Evolutionary conservation across 1,140 invertebrate species (phyloP).

Genomic region (Tetraneura akinire): DNA sequence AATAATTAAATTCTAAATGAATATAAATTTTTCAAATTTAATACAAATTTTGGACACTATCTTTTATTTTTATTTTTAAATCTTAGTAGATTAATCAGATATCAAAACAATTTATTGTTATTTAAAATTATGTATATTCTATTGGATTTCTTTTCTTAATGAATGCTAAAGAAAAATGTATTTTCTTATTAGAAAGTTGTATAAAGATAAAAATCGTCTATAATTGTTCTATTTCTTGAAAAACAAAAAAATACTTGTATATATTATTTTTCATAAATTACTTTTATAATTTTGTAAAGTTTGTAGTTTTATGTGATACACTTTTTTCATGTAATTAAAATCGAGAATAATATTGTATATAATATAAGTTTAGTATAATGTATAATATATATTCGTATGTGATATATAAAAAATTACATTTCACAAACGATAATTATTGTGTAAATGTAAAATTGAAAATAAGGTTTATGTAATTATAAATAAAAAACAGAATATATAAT

Average conservation of each 20-base stretch:
- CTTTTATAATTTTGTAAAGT: slow-evolving; percentile 15
- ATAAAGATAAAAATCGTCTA: slow-evolving; percentile 16
- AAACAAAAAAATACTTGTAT: too few relatives aligned
- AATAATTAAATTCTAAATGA: too few relatives aligned
- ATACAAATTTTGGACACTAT: neutral
- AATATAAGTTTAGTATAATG: neutral
- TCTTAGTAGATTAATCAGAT: neutral
- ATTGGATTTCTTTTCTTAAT: neutral
- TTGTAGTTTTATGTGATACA: neutral
- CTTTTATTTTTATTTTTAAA: neutral
- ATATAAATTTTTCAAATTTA: too few relatives aligned
- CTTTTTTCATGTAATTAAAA: neutral
- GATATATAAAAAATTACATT: too few relatives aligned
- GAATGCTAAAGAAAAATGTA: neutral
- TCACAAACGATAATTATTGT: too few relatives aligned
- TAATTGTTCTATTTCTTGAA: neutral
- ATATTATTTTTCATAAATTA: slow-evolving; percentile 18
- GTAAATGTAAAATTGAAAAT: too few relatives aligned
- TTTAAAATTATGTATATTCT: neutral
- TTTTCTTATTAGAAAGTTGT: slow-evolving; percentile 12
- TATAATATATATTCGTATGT: neutral
- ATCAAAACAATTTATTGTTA: neutral
- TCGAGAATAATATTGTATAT: too few relatives aligned
- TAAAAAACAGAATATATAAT: too few relatives aligned
- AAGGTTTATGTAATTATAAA: too few relatives aligned